Conservation (phyloP, 1,140 invertebrate species). For the Pollicipes pollicipes region DNA sequence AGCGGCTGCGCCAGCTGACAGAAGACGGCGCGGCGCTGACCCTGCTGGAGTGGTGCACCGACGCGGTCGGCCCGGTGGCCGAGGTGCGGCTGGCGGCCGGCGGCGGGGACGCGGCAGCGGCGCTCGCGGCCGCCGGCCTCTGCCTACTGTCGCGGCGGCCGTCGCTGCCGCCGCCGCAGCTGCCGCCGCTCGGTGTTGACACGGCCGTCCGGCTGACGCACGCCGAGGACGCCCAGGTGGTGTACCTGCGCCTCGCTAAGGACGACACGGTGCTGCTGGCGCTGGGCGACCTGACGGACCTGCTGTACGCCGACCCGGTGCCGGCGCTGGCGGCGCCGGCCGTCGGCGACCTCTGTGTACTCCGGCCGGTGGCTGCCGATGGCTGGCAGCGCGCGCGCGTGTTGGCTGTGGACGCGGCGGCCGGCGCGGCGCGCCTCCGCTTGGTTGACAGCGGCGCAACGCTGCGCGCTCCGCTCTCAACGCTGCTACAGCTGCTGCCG, state of each 20-base stretch:
- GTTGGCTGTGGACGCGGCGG: neutral
- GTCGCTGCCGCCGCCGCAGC: neutral
- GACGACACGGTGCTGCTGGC: neutral
- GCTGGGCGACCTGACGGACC: neutral
- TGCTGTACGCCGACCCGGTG: neutral
- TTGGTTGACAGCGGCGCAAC: neutral
- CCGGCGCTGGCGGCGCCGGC: neutral
- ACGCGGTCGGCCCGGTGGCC: neutral
- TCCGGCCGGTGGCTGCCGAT: neutral
- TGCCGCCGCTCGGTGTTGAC: neutral
- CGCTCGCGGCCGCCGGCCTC: neutral
- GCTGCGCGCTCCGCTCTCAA: neutral
- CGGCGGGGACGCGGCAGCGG: neutral
- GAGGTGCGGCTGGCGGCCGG: neutral
- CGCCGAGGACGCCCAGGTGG: neutral
- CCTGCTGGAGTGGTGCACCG: neutral
- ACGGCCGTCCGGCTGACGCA: neutral
- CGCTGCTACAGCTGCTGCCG: neutral
- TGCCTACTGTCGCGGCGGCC: neutral
- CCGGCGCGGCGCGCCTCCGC: neutral
- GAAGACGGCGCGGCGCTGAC: neutral
- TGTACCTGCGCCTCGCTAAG: neutral
- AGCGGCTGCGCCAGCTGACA: neutral
- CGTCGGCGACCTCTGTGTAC: neutral
- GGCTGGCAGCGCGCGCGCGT: neutral